Evolutionary conservation across 2,113 vertebrate genomes (phyloP), one percentile per base, ranked within the genome.

Genomic region (Phasianus colchicus): DNA sequence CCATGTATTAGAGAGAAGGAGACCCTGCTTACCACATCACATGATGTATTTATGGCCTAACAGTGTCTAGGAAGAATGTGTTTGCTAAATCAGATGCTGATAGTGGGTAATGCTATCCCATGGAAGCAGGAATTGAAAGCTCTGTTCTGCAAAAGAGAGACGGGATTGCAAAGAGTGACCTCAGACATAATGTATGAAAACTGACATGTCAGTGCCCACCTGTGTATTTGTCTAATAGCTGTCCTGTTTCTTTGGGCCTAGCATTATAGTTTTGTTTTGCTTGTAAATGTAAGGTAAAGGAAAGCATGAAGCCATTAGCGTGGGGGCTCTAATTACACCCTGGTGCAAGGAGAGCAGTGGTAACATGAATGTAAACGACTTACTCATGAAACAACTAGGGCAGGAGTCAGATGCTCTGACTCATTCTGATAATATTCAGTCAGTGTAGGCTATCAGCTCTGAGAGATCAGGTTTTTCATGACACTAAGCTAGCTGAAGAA

Each of bases 381-480:
- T 21, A 65, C 73, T 88, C 74, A 50, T 54, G 80, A 83, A 75
- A 40, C 29, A 86, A 34, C 16, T 60, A 57, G 47, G 74, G 47
- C 90, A 95, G 63, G 43, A 72, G 72, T 91, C 70, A 84, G 65
- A 75, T 82, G 52, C 80, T 84, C 36, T 5, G 1, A 29, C 36
- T 83, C 40, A 36, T 55, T 86, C 52, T 54, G 27, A 29, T 84
- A 90, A 4, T 10, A 34, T 83, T 88, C 77, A 89, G 36, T 65
- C 92, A 72, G 79, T 86, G 76, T 86, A 91, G 85, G 90, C 79
- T 89, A 90, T 40, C 79, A 83, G 47, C 52, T 93, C 79, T 55
- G 27, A 90, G 90, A 95, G 79, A 67, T 11, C 48, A 88, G 47
- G 14, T 54, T 92, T 94, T 91, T 81, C 45, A 61, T 47, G 76